A percentile compares a stretch with the other conserved stretches of the same genome.
These are phyloP conservation scores for Scaptomyza reducta DNA, from an alignment of 2,888 invertebrate species.

Conservation along the genomic window DNA sequence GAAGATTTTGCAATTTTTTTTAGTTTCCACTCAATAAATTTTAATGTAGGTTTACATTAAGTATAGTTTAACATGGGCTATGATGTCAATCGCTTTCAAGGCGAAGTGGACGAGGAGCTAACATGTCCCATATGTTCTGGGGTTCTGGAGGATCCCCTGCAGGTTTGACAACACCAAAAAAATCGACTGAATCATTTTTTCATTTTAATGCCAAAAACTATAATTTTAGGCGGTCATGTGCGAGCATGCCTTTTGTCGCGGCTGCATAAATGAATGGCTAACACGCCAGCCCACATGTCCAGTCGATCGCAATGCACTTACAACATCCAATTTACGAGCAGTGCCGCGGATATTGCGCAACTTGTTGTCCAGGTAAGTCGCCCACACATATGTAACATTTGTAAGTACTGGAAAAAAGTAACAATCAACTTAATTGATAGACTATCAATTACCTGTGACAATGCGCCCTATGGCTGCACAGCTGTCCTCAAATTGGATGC, in stretches of 20 bases:
- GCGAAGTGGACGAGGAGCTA: constrained; percentile 98
- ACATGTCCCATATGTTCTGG: constrained; percentile 98
- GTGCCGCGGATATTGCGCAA: constrained; percentile 97
- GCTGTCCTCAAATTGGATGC: constrained; percentile 94
- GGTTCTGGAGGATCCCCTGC: constrained; percentile 96
- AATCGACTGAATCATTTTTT: constrained; percentile 4
- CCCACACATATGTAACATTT: background rate
- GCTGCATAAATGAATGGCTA: constrained; percentile 98
- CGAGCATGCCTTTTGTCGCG: constrained; percentile 97
- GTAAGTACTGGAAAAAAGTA: background rate
- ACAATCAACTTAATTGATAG: constrained; percentile 83
- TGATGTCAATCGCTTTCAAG: constrained; percentile 96
- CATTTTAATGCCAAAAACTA: constrained; percentile 11
- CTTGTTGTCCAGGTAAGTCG: constrained; percentile 90
- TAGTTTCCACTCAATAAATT: constrained; percentile 30
- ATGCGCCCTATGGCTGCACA: constrained; percentile 93
- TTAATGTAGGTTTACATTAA: constrained; percentile 41
- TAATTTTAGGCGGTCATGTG: constrained; percentile 93
- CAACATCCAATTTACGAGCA: constrained; percentile 94
- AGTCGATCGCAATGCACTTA: constrained; percentile 95
- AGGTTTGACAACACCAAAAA: constrained; percentile 82
- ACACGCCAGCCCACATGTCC: constrained; percentile 97
- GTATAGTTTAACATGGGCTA: constrained; percentile 90
- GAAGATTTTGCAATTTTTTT: constrained; percentile 59
- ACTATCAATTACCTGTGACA: constrained; percentile 95